These are phyloP conservation scores for Meandrina meandrites DNA, from an alignment of 92 coral and sea anemone genomes.

Conservation along the genomic window DNA sequence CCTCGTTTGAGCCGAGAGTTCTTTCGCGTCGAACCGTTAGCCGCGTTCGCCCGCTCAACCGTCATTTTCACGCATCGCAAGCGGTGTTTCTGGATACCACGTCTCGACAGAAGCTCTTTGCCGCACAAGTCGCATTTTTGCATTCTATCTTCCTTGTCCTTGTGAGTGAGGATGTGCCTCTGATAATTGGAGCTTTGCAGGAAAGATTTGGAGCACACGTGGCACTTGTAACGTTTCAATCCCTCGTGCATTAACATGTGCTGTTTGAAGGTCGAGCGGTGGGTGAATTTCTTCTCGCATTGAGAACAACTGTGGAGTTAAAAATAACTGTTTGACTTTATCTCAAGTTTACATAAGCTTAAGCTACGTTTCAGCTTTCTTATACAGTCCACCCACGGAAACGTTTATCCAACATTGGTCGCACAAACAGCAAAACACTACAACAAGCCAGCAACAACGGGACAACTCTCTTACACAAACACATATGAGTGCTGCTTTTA, in stretches of 20 bases:
- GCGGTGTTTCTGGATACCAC: conserved; percentile 63
- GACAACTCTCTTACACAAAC: not conserved
- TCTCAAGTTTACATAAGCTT: no score
- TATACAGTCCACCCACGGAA: not conserved
- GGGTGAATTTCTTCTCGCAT: conserved; percentile 69
- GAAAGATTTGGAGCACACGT: conserved; percentile 65
- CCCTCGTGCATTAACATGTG: conserved; percentile 68
- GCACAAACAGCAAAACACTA: no score
- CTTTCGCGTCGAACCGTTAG: conserved; percentile 1
- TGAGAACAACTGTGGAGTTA: conserved; percentile 56
- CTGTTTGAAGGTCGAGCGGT: conserved; percentile 75
- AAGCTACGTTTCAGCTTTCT: not conserved
- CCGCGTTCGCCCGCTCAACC: conserved; percentile 45
- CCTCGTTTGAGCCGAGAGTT: conserved; percentile 19
- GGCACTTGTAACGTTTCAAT: conserved; percentile 69
- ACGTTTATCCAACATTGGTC: not conserved
- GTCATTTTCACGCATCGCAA: conserved; percentile 45
- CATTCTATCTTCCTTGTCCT: conserved; percentile 65
- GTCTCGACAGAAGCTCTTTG: conserved; percentile 61
- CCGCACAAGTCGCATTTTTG: conserved; percentile 82
- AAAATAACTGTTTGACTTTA: not conserved
- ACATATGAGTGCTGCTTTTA: no score
- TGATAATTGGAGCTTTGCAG: conserved; percentile 76
- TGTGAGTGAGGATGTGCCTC: conserved; percentile 67
- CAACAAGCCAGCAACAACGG: not conserved